These are phyloP conservation scores for Spodoptera frugiperda DNA, from an alignment of 1,140 invertebrate species.

Conservation along the genomic window DNA sequence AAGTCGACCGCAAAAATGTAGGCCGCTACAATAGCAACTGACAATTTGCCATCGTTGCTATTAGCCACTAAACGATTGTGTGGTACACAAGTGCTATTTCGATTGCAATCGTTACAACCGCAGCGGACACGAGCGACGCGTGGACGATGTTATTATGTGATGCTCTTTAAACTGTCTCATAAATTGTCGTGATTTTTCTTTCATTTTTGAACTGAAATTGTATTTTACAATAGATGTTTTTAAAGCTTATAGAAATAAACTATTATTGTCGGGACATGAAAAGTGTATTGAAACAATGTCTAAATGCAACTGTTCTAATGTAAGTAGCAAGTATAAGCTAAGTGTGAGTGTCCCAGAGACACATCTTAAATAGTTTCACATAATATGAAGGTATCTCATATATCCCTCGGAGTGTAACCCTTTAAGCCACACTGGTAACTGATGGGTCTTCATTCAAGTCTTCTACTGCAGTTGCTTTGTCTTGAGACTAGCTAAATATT, in stretches of 20 bases:
- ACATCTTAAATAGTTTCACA: not conserved
- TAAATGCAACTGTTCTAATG: too few species aligned
- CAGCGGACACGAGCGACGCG: not conserved
- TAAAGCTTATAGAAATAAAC: too few species aligned
- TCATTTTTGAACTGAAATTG: too few species aligned
- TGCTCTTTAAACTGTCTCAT: not conserved
- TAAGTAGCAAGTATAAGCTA: too few species aligned
- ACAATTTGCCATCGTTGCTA: slow-evolving; percentile 5
- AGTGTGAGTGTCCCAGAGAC: too few species aligned
- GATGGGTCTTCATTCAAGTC: slow-evolving; percentile 13
- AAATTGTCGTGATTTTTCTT: not conserved
- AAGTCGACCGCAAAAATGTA: slow-evolving; percentile 22
- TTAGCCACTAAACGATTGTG: slow-evolving; percentile 26
- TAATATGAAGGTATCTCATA: not conserved
- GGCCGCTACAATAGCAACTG: slow-evolving; percentile 8
- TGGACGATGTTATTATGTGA: not conserved
- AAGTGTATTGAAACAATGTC: too few species aligned
- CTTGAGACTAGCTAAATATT: slow-evolving; percentile 12
- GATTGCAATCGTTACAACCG: not conserved
- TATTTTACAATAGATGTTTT: too few species aligned
- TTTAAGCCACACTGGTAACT: not conserved
- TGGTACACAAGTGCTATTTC: slow-evolving; percentile 4
- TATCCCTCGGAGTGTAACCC: too few species aligned
- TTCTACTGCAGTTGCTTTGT: slow-evolving; percentile 20
- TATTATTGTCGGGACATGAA: too few species aligned